Percentiles rank a stretch among this genome's conserved stretches.
Conservation (phyloP, 2,888 invertebrate genomes). For the Catocala sponsa region DNA sequence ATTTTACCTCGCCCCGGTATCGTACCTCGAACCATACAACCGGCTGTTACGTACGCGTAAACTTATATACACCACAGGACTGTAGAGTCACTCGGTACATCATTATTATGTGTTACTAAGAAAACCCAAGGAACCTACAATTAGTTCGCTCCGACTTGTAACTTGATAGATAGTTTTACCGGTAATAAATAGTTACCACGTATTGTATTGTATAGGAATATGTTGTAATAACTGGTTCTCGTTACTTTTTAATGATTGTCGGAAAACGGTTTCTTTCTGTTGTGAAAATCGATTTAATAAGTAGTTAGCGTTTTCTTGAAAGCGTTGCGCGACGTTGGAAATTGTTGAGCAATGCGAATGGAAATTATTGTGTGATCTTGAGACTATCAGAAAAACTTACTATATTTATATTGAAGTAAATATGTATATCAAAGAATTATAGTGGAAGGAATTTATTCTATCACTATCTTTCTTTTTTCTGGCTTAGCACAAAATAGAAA, state of each 20-base stretch:
- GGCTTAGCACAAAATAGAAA: too few relatives aligned
- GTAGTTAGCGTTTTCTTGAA: slow-evolving; percentile 10
- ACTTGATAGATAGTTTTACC: background rate
- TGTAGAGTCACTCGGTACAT: too few relatives aligned
- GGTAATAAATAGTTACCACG: slow-evolving; percentile 8
- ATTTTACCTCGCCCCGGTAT: too few relatives aligned
- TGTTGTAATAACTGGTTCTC: slow-evolving; percentile 10
- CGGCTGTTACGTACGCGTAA: too few relatives aligned
- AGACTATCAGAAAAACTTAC: too few relatives aligned
- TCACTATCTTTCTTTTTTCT: too few relatives aligned
- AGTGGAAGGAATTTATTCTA: too few relatives aligned
- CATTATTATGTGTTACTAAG: background rate
- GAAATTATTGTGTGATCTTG: background rate
- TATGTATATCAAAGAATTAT: too few relatives aligned
- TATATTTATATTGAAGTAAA: too few relatives aligned
- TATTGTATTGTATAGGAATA: slow-evolving; percentile 5
- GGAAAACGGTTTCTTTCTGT: slow-evolving; percentile 9
- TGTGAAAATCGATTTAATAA: slow-evolving; percentile 15
- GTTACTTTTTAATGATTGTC: slow-evolving; percentile 12
- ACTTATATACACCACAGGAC: too few relatives aligned
- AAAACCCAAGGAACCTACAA: slow-evolving; percentile 3
- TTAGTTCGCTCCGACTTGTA: slow-evolving; percentile 3
- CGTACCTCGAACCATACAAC: too few relatives aligned
- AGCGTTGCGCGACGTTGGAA: slow-evolving; percentile 1
- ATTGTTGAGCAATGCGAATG: background rate